Base-by-base conservation (phyloP, 2,797 vertebrate species). In the Rachycentron canadum region DNA sequence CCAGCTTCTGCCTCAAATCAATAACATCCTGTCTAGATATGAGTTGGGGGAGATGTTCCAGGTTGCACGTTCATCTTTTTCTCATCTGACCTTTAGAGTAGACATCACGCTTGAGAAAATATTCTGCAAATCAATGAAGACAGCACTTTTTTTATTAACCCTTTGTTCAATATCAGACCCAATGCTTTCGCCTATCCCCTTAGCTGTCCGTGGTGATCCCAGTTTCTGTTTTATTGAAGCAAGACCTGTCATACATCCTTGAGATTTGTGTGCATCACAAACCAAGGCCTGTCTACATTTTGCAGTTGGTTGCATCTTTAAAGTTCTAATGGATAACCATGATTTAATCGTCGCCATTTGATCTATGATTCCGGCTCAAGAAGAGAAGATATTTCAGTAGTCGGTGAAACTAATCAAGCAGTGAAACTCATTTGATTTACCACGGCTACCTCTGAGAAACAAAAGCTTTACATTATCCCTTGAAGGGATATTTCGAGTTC, bases 41-140 rank as follows among this genome's bases (percentile, higher is more conserved):
- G 50, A 80, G 69, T 64, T 57, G 69, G 56, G n/a, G 32, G 52
- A 79, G 82, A 79, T 63, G 32, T 62, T 88, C 72, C 26, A 47
- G 25, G 65, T 64, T 88, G 69, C 62, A 65, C 77, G 82, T 85
- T 86, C 58, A 73, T 91, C 81, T 83, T 83, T 86, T 80, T 69
- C 79, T 82, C 80, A 68, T 69, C 23, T 88, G 92, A 94, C 94
- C 92, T 94, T 94, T 89, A 61, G 64, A 83, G 76, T 73, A 88
- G 80, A 70, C 86, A 83, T 86, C 80, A 83, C 75, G 76, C 81
- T 79, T 77, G 85, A 89, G 81, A 91, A 89, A 89, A 88, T 82
- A 84, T 79, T 84, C 81, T 21, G 55, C 72, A 83, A 89, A 92
- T 93, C 85, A 71, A 91, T 91, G 36, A 74, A 58, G 82, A 77